Evolutionary conservation across 2,888 invertebrate genomes (phyloP).

Genomic region (Synergus itoensis): DNA sequence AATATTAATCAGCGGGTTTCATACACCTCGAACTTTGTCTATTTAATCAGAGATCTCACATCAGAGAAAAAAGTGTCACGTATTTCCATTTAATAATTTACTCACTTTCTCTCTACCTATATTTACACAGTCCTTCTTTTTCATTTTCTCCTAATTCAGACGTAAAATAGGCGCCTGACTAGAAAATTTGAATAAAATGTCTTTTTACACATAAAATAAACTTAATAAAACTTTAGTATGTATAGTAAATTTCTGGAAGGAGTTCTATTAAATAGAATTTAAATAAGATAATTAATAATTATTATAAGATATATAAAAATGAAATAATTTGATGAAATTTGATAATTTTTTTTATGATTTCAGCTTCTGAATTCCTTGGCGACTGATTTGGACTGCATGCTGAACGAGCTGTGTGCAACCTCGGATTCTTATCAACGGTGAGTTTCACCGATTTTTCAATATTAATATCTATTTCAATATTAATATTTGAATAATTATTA

Average conservation of each 20-base stretch:
- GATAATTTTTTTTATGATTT: slow-evolving; percentile 67
- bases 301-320: no score
- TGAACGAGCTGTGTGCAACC: slow-evolving; percentile 89
- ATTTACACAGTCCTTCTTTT: slow-evolving; percentile 13
- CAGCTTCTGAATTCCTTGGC: slow-evolving; percentile 91
- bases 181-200: background rate
- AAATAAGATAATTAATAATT: background rate
- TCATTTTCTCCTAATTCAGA: background rate
- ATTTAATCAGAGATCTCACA: slow-evolving; percentile 24
- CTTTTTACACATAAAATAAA: background rate
- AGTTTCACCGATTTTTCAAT: slow-evolving; percentile 58
- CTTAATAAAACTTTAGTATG: background rate
- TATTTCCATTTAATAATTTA: slow-evolving; percentile 27
- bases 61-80: slow-evolving; percentile 27
- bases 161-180: background rate
- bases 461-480: background rate
- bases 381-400: slow-evolving; percentile 91
- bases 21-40: slow-evolving; percentile 5
- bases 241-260: rapidly evolving
- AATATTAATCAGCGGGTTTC: slow-evolving; percentile 36
- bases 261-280: background rate
- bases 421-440: slow-evolving; percentile 77
- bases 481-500: no score
- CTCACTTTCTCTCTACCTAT: background rate
- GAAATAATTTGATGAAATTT: background rate